Conservation (phyloP, 2,888 invertebrate genomes). For the Ischnura elegans region DNA sequence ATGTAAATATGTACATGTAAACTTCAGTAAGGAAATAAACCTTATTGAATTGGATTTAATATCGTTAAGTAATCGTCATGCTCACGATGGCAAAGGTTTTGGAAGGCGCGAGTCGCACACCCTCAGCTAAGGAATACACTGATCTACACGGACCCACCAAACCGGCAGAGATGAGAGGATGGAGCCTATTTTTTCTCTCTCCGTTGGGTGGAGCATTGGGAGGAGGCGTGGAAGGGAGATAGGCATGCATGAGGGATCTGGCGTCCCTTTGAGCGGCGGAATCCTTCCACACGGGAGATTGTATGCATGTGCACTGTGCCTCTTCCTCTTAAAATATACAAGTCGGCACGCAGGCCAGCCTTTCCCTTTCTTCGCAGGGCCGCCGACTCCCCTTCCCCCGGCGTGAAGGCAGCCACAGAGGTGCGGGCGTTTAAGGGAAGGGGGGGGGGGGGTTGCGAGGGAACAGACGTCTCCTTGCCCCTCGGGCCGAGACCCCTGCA, state of each 20-base stretch:
- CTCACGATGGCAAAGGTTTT: background rate
- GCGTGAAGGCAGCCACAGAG: background rate
- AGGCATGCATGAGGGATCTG: background rate
- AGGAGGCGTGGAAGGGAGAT: background rate
- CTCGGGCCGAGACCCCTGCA: too few species aligned
- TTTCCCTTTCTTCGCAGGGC: background rate
- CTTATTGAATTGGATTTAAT: too few species aligned
- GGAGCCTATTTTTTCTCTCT: background rate
- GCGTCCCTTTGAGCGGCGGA: conserved; percentile 21
- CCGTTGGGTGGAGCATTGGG: background rate
- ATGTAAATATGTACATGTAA: too few species aligned
- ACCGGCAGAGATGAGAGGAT: background rate
- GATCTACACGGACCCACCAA: background rate
- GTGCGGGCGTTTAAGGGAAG: background rate
- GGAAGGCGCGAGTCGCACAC: background rate
- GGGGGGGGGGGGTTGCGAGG: background rate
- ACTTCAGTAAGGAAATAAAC: too few species aligned
- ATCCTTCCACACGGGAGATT: conserved; percentile 29
- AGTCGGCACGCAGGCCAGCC: conserved; percentile 32
- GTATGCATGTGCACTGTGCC: background rate
- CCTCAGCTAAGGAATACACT: background rate
- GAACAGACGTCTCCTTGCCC: background rate
- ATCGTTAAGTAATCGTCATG: too few species aligned
- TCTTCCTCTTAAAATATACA: conserved; percentile 58
- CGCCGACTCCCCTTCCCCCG: background rate